Conservation (phyloP, 2,113 vertebrate species). For the Periophthalmodon schlosseri region DNA sequence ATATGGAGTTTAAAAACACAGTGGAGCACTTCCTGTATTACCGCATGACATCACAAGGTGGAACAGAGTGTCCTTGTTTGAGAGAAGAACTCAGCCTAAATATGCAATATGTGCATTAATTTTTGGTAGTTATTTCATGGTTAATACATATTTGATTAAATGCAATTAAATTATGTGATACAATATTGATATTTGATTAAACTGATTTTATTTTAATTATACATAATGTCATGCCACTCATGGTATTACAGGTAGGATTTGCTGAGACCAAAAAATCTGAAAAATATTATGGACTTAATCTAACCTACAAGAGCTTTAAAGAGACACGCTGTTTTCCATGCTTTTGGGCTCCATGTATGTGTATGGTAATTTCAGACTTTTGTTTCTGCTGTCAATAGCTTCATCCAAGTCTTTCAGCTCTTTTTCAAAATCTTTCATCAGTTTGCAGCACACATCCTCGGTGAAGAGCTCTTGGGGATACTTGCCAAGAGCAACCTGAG, state of each 20-base stretch:
- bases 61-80: too few species aligned
- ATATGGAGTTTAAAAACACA: too few species aligned
- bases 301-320: neutral
- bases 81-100: too few species aligned
- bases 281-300: neutral
- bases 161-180: too few species aligned
- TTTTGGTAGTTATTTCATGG: too few species aligned
- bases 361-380: slow-evolving; percentile 23
- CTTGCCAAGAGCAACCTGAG: slow-evolving; percentile 26
- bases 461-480: slow-evolving; percentile 31
- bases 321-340: slow-evolving; percentile 2
- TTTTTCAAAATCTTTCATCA: slow-evolving; percentile 27
- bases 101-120: too few species aligned
- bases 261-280: neutral
- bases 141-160: too few species aligned
- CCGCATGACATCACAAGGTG: too few species aligned
- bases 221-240: neutral
- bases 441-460: slow-evolving; percentile 15
- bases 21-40: too few species aligned
- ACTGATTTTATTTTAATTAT: neutral
- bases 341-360: slow-evolving; percentile 20
- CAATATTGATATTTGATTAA: too few species aligned
- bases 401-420: slow-evolving; percentile 21
- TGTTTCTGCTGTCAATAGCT: neutral
- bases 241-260: neutral